Evolutionary conservation across 2,797 vertebrate species (phyloP).

Genomic region (Channallabes apus): DNA sequence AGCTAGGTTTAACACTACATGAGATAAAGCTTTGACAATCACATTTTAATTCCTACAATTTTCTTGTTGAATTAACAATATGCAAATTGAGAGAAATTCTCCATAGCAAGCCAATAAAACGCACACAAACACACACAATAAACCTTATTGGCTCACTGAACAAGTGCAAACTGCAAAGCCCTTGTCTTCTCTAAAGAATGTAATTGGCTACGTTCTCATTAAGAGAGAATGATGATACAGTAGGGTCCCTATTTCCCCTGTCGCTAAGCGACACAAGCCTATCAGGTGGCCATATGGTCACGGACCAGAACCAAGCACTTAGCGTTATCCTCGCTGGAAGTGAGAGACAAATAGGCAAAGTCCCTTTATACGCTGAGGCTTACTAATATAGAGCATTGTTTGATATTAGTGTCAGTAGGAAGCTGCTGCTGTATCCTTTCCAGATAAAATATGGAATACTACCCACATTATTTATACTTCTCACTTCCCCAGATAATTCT

Average conservation of each 20-base stretch:
- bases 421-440: slow-evolving; percentile 54
- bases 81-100: slow-evolving; percentile 25
- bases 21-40: slow-evolving; percentile 20
- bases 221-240: slow-evolving; percentile 38
- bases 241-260: slow-evolving; percentile 26
- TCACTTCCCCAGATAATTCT: slow-evolving; percentile 72
- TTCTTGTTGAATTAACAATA: slow-evolving; percentile 23
- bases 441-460: slow-evolving; percentile 70
- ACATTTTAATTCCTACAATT: slow-evolving; percentile 12
- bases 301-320: slow-evolving; percentile 14
- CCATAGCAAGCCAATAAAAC: slow-evolving; percentile 13
- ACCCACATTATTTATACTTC: slow-evolving; percentile 75
- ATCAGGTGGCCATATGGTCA: slow-evolving; percentile 33
- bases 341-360: not conserved
- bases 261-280: slow-evolving; percentile 42
- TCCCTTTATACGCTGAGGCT: not conserved
- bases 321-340: slow-evolving; percentile 3
- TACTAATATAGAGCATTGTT: not conserved
- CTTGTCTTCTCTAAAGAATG: slow-evolving; percentile 32
- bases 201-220: slow-evolving; percentile 40
- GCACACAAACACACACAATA: not conserved
- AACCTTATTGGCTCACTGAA: slow-evolving; percentile 8
- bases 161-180: slow-evolving; percentile 13
- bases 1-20: slow-evolving; percentile 23
- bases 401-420: slow-evolving; percentile 1